Base-by-base conservation (phyloP, 2,113 vertebrate genomes). In the Hippocampus mohnikei region DNA sequence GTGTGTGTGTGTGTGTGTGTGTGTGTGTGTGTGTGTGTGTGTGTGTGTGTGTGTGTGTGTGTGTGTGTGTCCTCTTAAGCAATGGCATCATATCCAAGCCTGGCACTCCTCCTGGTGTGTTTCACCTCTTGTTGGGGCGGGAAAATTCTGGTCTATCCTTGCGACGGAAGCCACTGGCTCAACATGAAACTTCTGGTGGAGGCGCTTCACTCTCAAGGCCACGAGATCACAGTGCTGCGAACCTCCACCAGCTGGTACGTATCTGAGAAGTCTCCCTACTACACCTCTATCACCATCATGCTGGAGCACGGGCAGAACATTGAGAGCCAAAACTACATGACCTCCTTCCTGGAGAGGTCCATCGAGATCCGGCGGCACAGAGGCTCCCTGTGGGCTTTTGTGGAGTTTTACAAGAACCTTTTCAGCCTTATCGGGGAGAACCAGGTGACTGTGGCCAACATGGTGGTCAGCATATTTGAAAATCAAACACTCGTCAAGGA, bases 101-200 rank as follows among this genome's bases (percentile, higher is more conserved):
- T 27, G 16, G 55, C 11, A 0, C 56, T 83, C 9, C 0, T 76
- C 25, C 25, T 84, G 44, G 67, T 87, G 58, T 69, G 78, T 66
- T 73, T 27, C n/a, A 65, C 62, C 55, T 25, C 9, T 0, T 76
- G 78, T 11, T 55, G 84, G n/a, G 69, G 72, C 10, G 83, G 83
- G 0, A 85, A 87, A 68, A 68, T 87, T 5, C 48, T 88, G 41
- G 76, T 88, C n/a, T 87, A 70, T 55, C 85, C 85, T 0, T 1
- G 84, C 0, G 85, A 90, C 25, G 81, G 88, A 13, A 90, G 84
- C 46, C 85, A 88, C 64, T 90, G 88, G 78, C 58, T 90, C 12
- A 86, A 86, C 81, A 90, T 90, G 87, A 73, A 80, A 27, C 66
- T 88, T 66, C 64, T 88, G 25, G 69, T 88, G 60, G 76, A 88